Evolutionary conservation across 1,140 invertebrate genomes (phyloP), one percentile per base, ranked within the genome.

Genomic region (Odontomachus brunneus): DNA sequence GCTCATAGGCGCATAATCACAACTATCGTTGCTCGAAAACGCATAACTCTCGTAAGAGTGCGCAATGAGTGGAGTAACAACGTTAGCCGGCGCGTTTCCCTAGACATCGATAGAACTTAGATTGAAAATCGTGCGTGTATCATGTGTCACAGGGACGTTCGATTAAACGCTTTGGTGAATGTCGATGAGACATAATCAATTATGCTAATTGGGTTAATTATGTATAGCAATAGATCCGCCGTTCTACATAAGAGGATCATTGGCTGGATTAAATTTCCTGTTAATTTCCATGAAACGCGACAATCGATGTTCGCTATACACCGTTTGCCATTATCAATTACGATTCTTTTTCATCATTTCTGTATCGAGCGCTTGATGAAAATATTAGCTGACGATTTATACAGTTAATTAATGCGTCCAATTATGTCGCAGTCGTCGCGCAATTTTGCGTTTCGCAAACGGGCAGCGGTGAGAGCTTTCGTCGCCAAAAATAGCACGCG

Each of bases 171-270:
- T 76, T 48, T 48, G 57, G 57, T 53, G 48, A 80, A 80, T 11
- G 17, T 69, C 44, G 65, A 80, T 51, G 51, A 59, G 33, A 44
- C 15, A 24, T 26, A 80, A 80, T 69, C 75, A 69, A 44, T 69
- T 80, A 57, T 69, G 26, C 24, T 69, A 80, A 80, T 69, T 80
- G 51, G 9, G 29, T 67, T 67, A 78, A 78, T 67, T 78, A 57
- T 69, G 49, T 44, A 62, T 12, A 33, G 55, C 26, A 11, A 69
- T 55, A 44, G 63, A 67, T 67, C 55, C 26, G 59, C 19, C 48
- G 33, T 33, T 0, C 12, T 55, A 29, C 29, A 76, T 76, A 44
- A 55, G 49, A 19, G 44, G 29, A 76, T 67, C 2, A 24, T 14
- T 66, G 12, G 11, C 29, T 5, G 9, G 38, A 67, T 67, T 14